Percentiles rank a stretch among this genome's conserved stretches.
Conservation (phyloP, 2,797 vertebrate genomes). For the Thripadectes ignobilis region DNA sequence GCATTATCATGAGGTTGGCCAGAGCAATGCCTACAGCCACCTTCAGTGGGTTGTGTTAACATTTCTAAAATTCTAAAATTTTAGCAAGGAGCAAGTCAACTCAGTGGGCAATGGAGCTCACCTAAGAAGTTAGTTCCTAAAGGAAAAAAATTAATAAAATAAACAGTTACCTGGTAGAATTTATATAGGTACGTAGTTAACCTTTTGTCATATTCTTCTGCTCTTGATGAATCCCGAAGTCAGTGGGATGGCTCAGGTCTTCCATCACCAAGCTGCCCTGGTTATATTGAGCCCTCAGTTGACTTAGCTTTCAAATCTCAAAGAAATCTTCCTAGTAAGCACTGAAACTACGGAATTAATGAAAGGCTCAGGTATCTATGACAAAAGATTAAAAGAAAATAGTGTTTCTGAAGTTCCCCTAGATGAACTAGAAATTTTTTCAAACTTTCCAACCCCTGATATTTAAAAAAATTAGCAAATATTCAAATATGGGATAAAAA, state of each 20-base stretch:
- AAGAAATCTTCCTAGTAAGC: not conserved
- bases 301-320: not conserved
- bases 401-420: not conserved
- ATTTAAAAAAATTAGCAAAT: not conserved
- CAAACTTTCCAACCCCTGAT: fast-evolving
- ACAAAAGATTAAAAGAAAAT: not conserved
- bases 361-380: not conserved
- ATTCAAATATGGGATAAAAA: not conserved
- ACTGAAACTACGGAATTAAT: not conserved
- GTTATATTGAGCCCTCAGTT: not conserved
- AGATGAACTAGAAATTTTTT: not conserved
- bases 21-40: not conserved
- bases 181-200: not conserved
- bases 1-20: not conserved
- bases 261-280: not conserved
- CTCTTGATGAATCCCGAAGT: not conserved
- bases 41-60: not conserved
- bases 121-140: not conserved
- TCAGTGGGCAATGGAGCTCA: not conserved
- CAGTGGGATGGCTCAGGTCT: not conserved
- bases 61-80: not conserved
- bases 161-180: not conserved
- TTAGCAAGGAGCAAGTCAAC: not conserved
- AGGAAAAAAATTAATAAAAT: not conserved
- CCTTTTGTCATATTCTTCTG: not conserved